Conservation (phyloP, 2,113 vertebrate species). For the Isurus oxyrinchus region DNA sequence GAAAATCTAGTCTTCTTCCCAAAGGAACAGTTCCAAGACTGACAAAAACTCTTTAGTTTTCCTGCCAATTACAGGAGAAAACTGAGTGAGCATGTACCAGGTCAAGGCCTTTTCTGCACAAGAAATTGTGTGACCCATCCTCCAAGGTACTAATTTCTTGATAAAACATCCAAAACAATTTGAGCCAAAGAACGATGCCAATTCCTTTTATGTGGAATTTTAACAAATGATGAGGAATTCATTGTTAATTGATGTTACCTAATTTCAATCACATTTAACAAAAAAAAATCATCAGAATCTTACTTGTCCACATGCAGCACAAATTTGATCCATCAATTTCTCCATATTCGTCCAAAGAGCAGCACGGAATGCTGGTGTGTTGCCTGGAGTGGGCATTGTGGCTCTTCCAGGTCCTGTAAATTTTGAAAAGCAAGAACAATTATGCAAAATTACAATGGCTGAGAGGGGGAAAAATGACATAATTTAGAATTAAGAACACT, state of each 20-base stretch:
- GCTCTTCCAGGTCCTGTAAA: slow-evolving; percentile 84
- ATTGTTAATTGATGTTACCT: neutral
- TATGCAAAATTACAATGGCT: neutral
- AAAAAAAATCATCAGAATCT: neutral
- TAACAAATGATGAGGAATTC: neutral
- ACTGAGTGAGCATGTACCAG: neutral
- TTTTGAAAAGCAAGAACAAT: slow-evolving; percentile 38
- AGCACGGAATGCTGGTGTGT: slow-evolving; percentile 84
- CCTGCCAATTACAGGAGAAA: neutral
- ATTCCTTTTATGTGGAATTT: neutral
- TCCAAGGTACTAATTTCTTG: neutral
- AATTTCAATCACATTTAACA: neutral
- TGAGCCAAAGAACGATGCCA: neutral
- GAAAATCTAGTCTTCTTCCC: neutral
- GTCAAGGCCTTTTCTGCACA: neutral
- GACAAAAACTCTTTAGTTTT: neutral
- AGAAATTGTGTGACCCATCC: neutral
- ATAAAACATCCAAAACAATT: neutral
- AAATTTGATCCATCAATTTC: slow-evolving; percentile 95
- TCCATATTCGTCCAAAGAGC: slow-evolving; percentile 96
- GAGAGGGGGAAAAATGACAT: neutral
- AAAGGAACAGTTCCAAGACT: neutral
- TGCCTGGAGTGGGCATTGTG: slow-evolving; percentile 85
- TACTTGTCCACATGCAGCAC: slow-evolving; percentile 78
- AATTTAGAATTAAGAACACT: neutral